Conservation (phyloP, 1,140 invertebrate species). For the Zaprionus ornatus region DNA sequence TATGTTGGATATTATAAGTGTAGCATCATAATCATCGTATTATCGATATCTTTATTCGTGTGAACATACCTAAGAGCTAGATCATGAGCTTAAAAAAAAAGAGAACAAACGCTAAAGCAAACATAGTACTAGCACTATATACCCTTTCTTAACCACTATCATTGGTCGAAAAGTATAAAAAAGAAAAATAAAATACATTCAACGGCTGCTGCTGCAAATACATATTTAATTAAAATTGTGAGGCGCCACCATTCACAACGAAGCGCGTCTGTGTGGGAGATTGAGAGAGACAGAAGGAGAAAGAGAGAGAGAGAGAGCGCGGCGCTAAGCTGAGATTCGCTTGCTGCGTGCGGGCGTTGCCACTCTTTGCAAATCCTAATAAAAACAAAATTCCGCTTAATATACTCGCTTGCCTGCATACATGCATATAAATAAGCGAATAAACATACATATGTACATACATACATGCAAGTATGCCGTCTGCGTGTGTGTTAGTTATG, state of each 20-base stretch:
- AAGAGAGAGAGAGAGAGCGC: not conserved
- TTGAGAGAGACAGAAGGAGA: not conserved
- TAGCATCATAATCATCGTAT: no score
- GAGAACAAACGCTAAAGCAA: no score
- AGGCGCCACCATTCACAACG: not conserved
- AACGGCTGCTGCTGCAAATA: conserved; percentile 9
- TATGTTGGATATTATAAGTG: no score
- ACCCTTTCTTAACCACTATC: not conserved
- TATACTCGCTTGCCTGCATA: conserved; percentile 5
- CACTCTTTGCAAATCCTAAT: conserved; percentile 23
- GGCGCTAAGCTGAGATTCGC: not conserved
- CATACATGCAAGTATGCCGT: not conserved
- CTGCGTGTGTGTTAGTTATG: conserved; percentile 36
- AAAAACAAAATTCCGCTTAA: conserved; percentile 3
- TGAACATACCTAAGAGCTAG: no score
- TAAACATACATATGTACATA: not conserved
- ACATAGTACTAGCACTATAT: no score
- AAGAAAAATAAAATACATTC: conserved; percentile 7
- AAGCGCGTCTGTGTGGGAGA: not conserved
- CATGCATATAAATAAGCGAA: not conserved
- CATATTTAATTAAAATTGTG: conserved; percentile 43
- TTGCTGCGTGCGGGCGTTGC: conserved; percentile 8
- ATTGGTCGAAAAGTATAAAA: not conserved
- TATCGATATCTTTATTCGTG: no score
- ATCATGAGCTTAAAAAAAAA: no score